Evolutionary conservation across 2,797 vertebrate species (phyloP).

Genomic region (Eulemur mongoz): DNA sequence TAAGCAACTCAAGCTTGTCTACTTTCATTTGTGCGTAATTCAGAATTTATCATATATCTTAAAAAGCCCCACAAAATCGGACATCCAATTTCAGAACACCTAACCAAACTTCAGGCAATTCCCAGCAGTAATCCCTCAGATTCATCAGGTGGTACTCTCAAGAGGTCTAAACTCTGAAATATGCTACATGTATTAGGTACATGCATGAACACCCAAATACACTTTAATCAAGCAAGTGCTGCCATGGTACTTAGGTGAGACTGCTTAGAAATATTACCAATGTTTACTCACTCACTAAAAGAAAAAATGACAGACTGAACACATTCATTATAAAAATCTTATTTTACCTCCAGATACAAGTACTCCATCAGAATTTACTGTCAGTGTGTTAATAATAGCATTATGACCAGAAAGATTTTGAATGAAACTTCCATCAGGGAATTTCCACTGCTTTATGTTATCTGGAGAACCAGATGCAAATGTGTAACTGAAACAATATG

Average conservation of each 20-base stretch:
- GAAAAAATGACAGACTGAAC: neutral
- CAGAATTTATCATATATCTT: neutral
- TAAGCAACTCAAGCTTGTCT: neutral
- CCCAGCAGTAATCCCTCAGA: neutral
- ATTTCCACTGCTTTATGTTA: constrained; percentile 99
- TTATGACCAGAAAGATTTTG: constrained; percentile 99
- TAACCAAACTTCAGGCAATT: neutral
- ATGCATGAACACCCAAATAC: neutral
- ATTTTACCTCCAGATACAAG: constrained; percentile 96
- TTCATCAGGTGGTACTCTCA: neutral
- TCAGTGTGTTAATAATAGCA: constrained; percentile 97
- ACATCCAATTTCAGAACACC: neutral
- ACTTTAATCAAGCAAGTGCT: neutral
- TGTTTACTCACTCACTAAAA: constrained; percentile 7
- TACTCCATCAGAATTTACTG: constrained; percentile 97
- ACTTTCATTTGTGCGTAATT: neutral
- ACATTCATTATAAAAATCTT: neutral
- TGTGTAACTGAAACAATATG: constrained; percentile 91
- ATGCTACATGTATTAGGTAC: neutral
- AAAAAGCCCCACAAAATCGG: neutral
- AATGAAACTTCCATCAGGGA: constrained; percentile 98
- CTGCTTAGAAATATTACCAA: neutral
- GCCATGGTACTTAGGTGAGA: neutral
- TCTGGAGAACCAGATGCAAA: constrained; percentile 99
- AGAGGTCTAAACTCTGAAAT: neutral